Percentiles rank a stretch among this genome's conserved stretches.
Evolutionary conservation across 2,113 vertebrate species (phyloP).

Genomic region (Chrysemys picta): DNA sequence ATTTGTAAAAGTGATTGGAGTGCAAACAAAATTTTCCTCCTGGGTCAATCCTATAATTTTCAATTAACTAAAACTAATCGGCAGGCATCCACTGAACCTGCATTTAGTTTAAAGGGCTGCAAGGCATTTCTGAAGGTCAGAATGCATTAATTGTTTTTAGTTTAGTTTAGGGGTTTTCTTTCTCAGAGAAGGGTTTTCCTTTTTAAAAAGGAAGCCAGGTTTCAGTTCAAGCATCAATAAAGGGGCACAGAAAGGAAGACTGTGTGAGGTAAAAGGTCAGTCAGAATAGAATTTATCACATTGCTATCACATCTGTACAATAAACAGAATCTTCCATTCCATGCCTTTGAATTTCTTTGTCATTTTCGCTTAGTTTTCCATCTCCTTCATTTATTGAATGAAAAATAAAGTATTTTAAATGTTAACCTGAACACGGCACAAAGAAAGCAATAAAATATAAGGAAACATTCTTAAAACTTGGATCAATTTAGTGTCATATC

Average conservation of each 20-base stretch:
- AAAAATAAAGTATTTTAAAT: background rate
- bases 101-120: slow-evolving; percentile 86
- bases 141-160: slow-evolving; percentile 78
- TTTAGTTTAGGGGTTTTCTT: slow-evolving; percentile 54
- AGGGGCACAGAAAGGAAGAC: slow-evolving; percentile 46
- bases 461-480: slow-evolving; percentile 25
- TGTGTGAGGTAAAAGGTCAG: slow-evolving; percentile 46
- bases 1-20: slow-evolving; percentile 90
- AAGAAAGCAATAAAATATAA: background rate
- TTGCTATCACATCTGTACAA: slow-evolving; percentile 29
- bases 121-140: slow-evolving; percentile 82
- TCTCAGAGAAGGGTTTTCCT: slow-evolving; percentile 15
- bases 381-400: background rate
- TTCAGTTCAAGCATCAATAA: slow-evolving; percentile 38
- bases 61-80: slow-evolving; percentile 90
- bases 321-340: background rate
- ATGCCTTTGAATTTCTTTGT: slow-evolving; percentile 24
- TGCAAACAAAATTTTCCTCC: slow-evolving; percentile 90
- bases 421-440: slow-evolving; percentile 18
- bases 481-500: slow-evolving; percentile 34
- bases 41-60: slow-evolving; percentile 91
- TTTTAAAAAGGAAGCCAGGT: background rate
- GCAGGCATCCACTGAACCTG: slow-evolving; percentile 80
- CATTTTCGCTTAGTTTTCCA: background rate
- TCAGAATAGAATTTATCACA: slow-evolving; percentile 28